Evolutionary conservation across 2,797 vertebrate species (phyloP).

Genomic region (Zalophus californianus): DNA sequence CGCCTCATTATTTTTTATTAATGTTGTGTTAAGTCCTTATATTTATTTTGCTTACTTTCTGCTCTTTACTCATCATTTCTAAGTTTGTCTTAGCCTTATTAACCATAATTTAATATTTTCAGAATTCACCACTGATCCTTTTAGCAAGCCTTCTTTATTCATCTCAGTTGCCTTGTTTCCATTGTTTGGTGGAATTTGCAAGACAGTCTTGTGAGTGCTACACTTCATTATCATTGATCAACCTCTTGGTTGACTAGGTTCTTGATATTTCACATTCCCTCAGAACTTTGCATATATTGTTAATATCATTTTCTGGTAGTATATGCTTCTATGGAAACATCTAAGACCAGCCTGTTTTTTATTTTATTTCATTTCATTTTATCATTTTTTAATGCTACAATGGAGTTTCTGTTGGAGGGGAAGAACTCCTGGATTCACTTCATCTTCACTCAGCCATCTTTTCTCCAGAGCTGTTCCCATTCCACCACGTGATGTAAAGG

Average conservation of each 20-base stretch:
- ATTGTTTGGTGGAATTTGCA: not conserved
- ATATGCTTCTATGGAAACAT: not conserved
- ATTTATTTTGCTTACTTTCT: slow-evolving; percentile 56
- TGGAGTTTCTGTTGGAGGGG: not conserved
- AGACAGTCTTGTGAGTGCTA: not conserved
- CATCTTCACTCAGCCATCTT: not conserved
- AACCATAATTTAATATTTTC: not conserved
- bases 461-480: not conserved
- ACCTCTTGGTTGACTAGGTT: not conserved
- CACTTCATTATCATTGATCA: not conserved
- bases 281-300: not conserved
- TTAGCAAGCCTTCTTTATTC: not conserved
- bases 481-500: not conserved
- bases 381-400: not conserved
- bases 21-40: not conserved
- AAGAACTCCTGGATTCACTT: not conserved
- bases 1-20: not conserved
- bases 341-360: not conserved
- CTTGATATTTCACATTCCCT: not conserved
- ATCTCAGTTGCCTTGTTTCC: not conserved
- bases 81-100: not conserved
- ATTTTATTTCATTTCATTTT: not conserved
- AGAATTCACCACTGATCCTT: not conserved
- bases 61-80: not conserved
- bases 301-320: not conserved